Evolutionary conservation across 2,888 invertebrate genomes (phyloP), one percentile per base, ranked within the genome.

Genomic region (Noctua janthina): DNA sequence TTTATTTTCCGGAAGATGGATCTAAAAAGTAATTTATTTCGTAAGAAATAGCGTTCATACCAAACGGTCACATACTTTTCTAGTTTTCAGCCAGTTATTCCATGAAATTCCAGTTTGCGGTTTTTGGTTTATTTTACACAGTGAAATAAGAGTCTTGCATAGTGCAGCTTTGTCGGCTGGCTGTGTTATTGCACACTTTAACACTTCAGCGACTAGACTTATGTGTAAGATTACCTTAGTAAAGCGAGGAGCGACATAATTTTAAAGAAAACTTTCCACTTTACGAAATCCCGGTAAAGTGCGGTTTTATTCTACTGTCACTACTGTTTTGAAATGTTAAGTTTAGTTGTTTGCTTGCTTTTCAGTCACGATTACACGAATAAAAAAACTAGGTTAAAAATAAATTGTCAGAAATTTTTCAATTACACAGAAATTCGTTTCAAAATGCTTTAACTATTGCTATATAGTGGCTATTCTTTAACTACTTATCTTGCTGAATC

Each of bases 121-220:
- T 46, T 84, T 62, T 74, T 80, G 51, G 59, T 85, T 62, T 84
- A 75, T 67, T 81, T 75, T n/a, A 17, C 51, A 35, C 59, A 49
- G 64, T 11, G 46, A 75, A 80, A 71, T 74, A 62, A 66, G 64
- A 84, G 51, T 62, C 74, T 79, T 69, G 74, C 80, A 51, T 56
- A 64, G 64, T 23, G 15, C 1, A 20, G 59, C 66, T 83, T 81
- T 49, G 85, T 67, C 46, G 66, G 59, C 75, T 69, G 5, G 54
- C 54, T 81, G 11, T 81, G 39, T 83, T 84, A 85, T 83, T 83
- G 54, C 85, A 75, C 35, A 84, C 51, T 83, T 83, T 71, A 80
- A 67, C 59, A 81, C 66, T 84, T 71, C 81, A 80, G n/a, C 51
- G 51, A 39, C 15, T 29, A 79, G 20, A 84, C 49, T 75, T 75